These are phyloP conservation scores for Pteria penguin DNA, from an alignment of 2,888 invertebrate genomes.

Conservation along the genomic window DNA sequence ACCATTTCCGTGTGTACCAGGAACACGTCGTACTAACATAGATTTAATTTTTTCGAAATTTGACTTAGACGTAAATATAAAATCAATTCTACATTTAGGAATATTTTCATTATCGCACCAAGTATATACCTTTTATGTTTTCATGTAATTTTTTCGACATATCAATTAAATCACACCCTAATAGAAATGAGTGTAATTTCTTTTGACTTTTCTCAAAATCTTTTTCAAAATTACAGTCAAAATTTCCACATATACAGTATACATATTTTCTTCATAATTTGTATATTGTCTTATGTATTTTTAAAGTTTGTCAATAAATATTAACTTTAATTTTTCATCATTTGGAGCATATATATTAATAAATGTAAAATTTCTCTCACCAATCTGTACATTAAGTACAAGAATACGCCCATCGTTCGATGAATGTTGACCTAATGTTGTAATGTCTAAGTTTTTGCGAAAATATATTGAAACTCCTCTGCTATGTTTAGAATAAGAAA, in stretches of 20 bases:
- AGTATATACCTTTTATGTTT: background rate
- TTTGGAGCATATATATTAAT: background rate
- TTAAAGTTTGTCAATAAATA: background rate
- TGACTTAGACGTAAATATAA: background rate
- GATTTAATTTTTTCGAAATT: background rate
- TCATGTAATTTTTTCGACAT: background rate
- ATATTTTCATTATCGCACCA: background rate
- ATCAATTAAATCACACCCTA: background rate
- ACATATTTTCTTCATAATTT: background rate
- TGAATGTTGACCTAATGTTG: background rate
- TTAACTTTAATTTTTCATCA: background rate
- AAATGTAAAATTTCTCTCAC: background rate
- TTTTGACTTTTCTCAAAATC: background rate
- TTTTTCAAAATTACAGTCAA: background rate
- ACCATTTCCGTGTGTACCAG: background rate
- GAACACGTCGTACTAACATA: background rate
- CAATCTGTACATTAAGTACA: background rate
- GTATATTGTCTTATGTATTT: background rate
- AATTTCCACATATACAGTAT: background rate
- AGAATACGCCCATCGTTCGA: background rate
- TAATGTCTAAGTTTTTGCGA: background rate
- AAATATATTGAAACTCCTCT: background rate
- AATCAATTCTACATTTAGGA: background rate
- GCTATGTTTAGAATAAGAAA: background rate
- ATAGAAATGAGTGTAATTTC: background rate